phyloP scores from a whole-genome alignment of 2,113 vertebrate species.

The Rattus norvegicus region DNA sequence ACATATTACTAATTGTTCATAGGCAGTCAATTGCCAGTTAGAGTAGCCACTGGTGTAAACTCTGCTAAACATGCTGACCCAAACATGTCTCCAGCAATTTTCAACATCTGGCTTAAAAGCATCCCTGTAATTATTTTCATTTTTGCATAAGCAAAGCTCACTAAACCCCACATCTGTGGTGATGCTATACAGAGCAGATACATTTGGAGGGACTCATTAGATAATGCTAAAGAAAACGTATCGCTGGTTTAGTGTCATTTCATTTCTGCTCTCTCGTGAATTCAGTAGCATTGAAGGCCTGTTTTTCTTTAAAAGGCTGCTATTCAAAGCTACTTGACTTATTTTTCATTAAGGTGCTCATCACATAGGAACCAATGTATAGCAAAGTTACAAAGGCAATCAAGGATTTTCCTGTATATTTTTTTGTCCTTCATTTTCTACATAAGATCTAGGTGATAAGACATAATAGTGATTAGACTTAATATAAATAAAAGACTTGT shows the following conservation, averaged over 20 bases:
- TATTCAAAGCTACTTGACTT: conserved; percentile 18
- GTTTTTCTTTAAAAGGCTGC: conserved; percentile 40
- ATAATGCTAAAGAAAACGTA: conserved; percentile 74
- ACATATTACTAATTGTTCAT: conserved; percentile 80
- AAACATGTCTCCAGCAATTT: conserved; percentile 81
- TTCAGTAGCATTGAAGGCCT: conserved; percentile 7
- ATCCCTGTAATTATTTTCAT: conserved; percentile 82
- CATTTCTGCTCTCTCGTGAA: conserved; percentile 55
- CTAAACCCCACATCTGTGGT: conserved; percentile 81
- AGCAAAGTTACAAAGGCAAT: conserved; percentile 44
- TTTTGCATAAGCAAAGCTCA: conserved; percentile 83
- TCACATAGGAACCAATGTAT: conserved; percentile 26
- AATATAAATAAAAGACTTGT: not conserved
- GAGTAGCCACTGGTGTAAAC: conserved; percentile 83
- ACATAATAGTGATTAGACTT: not conserved
- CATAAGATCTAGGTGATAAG: not conserved
- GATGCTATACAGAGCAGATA: conserved; percentile 79
- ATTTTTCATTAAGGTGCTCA: conserved; percentile 31
- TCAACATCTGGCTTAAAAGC: conserved; percentile 83
- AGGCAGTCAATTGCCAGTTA: conserved; percentile 78
- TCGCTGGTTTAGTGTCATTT: conserved; percentile 51
- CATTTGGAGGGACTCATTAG: conserved; percentile 76
- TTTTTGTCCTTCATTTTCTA: conserved; percentile 7
- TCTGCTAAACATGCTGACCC: conserved; percentile 82
- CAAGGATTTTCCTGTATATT: not conserved